Evolutionary conservation across 2,797 vertebrate genomes (phyloP).

Genomic region (Rhynchonycteris naso): DNA sequence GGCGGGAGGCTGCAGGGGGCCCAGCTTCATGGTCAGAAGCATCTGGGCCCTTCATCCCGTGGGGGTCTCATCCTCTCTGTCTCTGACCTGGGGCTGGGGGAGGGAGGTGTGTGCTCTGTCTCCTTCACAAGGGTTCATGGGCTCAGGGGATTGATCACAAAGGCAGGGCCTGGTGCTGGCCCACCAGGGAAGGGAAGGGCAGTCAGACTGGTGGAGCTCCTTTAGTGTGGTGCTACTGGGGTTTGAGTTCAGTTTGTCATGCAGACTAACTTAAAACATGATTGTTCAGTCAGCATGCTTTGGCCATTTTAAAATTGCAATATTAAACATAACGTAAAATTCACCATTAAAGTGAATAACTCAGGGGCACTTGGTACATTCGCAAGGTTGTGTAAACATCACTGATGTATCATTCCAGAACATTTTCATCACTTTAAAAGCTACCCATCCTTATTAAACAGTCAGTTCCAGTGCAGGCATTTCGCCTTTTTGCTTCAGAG

Average conservation of each 20-base stretch:
- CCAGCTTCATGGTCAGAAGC: not conserved
- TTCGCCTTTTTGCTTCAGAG: not conserved
- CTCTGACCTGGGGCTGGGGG: not conserved
- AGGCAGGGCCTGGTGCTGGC: not conserved
- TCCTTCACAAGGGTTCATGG: not conserved
- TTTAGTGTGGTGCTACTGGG: not conserved
- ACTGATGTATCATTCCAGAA: not conserved
- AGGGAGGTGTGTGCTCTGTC: fast-evolving
- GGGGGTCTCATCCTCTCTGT: not conserved
- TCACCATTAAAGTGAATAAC: not conserved
- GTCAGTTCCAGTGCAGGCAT: not conserved
- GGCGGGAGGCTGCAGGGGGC: fast-evolving
- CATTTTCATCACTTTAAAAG: not conserved
- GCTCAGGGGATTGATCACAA: not conserved
- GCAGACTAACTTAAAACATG: not conserved
- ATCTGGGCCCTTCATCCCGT: not conserved
- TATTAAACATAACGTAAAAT: not conserved
- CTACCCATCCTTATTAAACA: not conserved
- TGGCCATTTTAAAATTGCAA: not conserved
- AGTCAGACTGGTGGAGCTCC: not conserved
- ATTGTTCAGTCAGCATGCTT: not conserved
- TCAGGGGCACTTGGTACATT: not conserved
- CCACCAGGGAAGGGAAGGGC: fast-evolving
- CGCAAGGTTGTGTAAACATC: not conserved
- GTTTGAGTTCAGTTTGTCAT: not conserved